phyloP scores from a whole-genome alignment of 2,113 vertebrate genomes.

The Tylochromis polylepis region DNA sequence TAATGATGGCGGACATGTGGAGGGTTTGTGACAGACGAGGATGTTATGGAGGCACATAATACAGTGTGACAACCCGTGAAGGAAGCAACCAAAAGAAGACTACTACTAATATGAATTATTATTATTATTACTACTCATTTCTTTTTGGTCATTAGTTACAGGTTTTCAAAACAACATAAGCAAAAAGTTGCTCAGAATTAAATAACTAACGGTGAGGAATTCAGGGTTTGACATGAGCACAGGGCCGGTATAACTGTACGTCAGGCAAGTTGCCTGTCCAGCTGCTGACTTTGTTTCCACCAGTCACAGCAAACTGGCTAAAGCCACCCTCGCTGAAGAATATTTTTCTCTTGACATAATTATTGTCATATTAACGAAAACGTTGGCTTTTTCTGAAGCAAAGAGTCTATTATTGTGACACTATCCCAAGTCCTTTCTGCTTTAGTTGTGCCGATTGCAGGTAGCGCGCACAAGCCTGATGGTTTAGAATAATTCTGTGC shows the following conservation, averaged over 20 bases:
- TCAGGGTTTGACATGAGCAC: no score
- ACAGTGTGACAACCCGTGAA: not conserved
- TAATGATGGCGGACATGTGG: not conserved
- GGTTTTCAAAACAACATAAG: not conserved
- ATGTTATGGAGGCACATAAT: not conserved
- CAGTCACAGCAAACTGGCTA: not conserved
- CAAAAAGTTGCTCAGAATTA: not conserved
- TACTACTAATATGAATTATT: not conserved
- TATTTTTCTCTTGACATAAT: not conserved
- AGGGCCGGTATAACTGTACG: no score
- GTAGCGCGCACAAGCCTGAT: fast-evolving
- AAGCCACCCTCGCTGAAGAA: not conserved
- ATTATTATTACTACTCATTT: not conserved
- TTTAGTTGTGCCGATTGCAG: not conserved
- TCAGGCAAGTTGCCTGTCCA: not conserved
- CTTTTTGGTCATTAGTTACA: not conserved
- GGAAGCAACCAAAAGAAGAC: not conserved
- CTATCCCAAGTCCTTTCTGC: not conserved
- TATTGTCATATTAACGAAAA: not conserved
- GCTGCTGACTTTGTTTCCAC: not conserved
- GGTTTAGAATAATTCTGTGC: not conserved
- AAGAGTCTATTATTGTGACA: not conserved
- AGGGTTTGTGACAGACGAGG: not conserved
- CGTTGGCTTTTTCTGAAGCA: not conserved
- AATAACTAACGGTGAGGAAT: not conserved